Conservation (phyloP, 2,888 invertebrate species). For the Caenorhabditis wallacei region DNA sequence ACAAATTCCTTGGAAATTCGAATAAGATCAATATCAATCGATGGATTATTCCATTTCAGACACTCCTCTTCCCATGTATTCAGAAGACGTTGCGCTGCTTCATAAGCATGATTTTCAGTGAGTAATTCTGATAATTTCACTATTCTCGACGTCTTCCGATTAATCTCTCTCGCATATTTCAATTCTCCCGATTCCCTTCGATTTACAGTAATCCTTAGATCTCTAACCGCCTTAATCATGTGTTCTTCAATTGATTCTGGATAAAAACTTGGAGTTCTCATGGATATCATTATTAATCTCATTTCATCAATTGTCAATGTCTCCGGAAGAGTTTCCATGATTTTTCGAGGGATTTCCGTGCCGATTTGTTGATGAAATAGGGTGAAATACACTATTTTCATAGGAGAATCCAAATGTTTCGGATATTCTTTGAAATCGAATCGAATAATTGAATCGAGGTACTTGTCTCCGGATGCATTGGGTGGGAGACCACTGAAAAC, state of each 20-base stretch:
- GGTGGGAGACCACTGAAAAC: constrained; percentile 33
- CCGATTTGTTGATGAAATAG: constrained; percentile 31
- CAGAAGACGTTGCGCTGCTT: constrained; percentile 34
- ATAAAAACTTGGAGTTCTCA: constrained; percentile 2
- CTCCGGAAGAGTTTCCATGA: background rate
- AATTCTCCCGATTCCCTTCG: background rate
- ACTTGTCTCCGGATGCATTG: background rate
- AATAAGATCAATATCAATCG: constrained; percentile 38
- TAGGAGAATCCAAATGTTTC: constrained; percentile 29
- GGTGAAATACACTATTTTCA: constrained; percentile 43
- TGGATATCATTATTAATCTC: constrained; percentile 22
- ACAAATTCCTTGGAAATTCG: constrained; percentile 29
- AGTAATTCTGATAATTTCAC: constrained; percentile 20
- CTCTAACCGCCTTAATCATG: constrained; percentile 20
- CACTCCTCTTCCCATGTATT: constrained; percentile 49
- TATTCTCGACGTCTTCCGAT: constrained; percentile 27
- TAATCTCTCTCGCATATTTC: background rate
- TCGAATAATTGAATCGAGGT: constrained; percentile 47
- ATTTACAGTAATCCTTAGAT: background rate
- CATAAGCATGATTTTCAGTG: constrained; percentile 24
- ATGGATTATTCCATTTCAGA: constrained; percentile 15
- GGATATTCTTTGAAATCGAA: constrained; percentile 49
- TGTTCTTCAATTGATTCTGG: constrained; percentile 46
- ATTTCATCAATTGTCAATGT: constrained; percentile 18
- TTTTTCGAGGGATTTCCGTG: background rate